phyloP scores from a whole-genome alignment of 2,888 invertebrate genomes.

The Drosophila maculinotata region DNA sequence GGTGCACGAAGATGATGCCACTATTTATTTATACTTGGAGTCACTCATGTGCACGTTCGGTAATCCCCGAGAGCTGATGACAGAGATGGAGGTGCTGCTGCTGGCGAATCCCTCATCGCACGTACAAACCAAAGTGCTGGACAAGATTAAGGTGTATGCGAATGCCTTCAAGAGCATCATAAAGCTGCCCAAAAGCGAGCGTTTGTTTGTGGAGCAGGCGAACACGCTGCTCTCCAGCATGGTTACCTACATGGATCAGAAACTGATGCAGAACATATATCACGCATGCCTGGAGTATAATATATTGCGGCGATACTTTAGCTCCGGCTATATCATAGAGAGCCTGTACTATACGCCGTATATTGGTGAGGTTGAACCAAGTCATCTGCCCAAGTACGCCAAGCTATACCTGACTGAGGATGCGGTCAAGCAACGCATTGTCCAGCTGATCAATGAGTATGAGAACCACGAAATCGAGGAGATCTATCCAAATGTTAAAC shows the following conservation, averaged over 20 bases:
- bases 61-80: constrained; percentile 50
- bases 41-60: constrained; percentile 68
- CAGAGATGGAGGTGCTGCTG: constrained; percentile 53
- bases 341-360: constrained; percentile 6
- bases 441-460: constrained; percentile 56
- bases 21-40: constrained; percentile 73
- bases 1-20: constrained; percentile 51
- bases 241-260: constrained; percentile 55
- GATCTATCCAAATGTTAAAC: constrained; percentile 52
- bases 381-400: constrained; percentile 63
- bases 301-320: constrained; percentile 54
- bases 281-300: constrained; percentile 75
- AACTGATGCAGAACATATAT: constrained; percentile 54
- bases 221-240: constrained; percentile 67
- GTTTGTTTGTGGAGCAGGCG: constrained; percentile 68
- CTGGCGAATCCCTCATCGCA: constrained; percentile 48
- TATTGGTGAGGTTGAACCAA: constrained; percentile 30
- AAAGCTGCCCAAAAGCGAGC: constrained; percentile 62
- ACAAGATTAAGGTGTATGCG: constrained; percentile 59
- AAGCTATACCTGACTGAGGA: constrained; percentile 69
- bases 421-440: constrained; percentile 63
- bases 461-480: constrained; percentile 56
- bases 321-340: constrained; percentile 32
- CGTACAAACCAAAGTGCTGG: constrained; percentile 44
- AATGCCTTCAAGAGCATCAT: constrained; percentile 70